Conservation (phyloP, 2,888 invertebrate species). For the Hemaris fuciformis region DNA sequence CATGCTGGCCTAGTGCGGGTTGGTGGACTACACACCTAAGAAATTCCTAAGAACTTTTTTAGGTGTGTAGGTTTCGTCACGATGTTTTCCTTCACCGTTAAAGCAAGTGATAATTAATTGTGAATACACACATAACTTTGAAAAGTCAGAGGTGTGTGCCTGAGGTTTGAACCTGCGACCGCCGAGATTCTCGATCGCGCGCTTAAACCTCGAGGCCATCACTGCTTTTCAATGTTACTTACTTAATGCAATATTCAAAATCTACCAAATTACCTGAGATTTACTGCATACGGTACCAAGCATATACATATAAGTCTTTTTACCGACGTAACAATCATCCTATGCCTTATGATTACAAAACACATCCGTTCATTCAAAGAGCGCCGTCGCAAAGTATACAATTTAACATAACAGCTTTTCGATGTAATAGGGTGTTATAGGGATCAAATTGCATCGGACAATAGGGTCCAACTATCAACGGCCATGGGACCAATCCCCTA, state of each 20-base stretch:
- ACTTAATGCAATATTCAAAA: neutral
- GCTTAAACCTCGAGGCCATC: too few species aligned
- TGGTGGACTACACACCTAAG: too few species aligned
- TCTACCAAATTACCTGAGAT: neutral
- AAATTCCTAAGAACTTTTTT: too few species aligned
- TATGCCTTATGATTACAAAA: neutral
- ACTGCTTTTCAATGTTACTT: too few species aligned
- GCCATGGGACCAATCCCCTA: slow-evolving; percentile 45
- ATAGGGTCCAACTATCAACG: slow-evolving; percentile 15
- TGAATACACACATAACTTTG: too few species aligned
- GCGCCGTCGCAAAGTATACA: slow-evolving; percentile 6
- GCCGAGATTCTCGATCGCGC: too few species aligned
- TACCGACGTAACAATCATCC: neutral
- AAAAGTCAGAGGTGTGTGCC: too few species aligned
- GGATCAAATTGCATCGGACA: slow-evolving; percentile 26
- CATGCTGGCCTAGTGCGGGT: too few species aligned
- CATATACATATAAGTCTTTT: neutral
- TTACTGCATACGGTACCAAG: neutral
- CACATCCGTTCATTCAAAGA: neutral
- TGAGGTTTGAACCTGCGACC: too few species aligned
- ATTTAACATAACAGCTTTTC: slow-evolving; percentile 12
- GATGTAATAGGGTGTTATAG: slow-evolving; percentile 17
- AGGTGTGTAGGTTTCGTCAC: too few species aligned
- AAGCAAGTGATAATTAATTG: too few species aligned
- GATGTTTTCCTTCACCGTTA: too few species aligned